Percentiles rank a stretch among this genome's conserved stretches.
phyloP scores from a whole-genome alignment of 2,888 invertebrate genomes.

The Noctua fimbriata region DNA sequence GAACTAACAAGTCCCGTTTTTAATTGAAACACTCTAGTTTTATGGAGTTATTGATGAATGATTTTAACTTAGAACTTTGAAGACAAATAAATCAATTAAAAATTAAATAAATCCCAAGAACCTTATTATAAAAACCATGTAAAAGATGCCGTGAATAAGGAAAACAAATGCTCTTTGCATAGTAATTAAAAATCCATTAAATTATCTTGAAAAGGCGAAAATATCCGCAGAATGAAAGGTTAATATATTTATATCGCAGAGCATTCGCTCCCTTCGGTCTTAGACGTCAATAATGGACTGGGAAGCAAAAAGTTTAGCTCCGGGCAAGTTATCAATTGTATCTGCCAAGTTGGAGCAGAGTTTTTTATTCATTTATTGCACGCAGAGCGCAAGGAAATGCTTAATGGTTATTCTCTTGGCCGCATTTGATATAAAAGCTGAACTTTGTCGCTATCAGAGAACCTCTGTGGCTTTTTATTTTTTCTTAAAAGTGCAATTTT shows the following conservation, averaged over 20 bases:
- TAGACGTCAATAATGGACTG: slow-evolving; percentile 83
- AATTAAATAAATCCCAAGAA: background rate
- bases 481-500: slow-evolving; percentile 78
- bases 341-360: slow-evolving; percentile 80
- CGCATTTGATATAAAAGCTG: slow-evolving; percentile 81
- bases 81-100: background rate
- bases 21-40: slow-evolving; percentile 79
- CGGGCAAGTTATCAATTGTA: slow-evolving; percentile 87
- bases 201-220: slow-evolving; percentile 67
- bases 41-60: slow-evolving; percentile 54
- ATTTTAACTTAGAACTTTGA: slow-evolving; percentile 4
- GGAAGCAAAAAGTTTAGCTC: slow-evolving; percentile 84
- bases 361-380: slow-evolving; percentile 87
- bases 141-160: slow-evolving; percentile 34
- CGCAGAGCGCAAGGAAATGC: slow-evolving; percentile 82
- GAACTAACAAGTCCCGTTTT: slow-evolving; percentile 78
- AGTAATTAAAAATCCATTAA: slow-evolving; percentile 66
- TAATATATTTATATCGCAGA: slow-evolving; percentile 71
- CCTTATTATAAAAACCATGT: slow-evolving; percentile 15
- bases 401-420: slow-evolving; percentile 84
- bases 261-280: slow-evolving; percentile 74
- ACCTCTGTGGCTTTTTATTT: slow-evolving; percentile 78
- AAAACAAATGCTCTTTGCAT: slow-evolving; percentile 43
- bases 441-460: slow-evolving; percentile 79
- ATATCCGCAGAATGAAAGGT: slow-evolving; percentile 69